Percentiles rank a stretch among this genome's conserved stretches.
These are phyloP conservation scores for Tachysurus vachellii DNA, from an alignment of 2,113 vertebrate species.

Conservation along the genomic window DNA sequence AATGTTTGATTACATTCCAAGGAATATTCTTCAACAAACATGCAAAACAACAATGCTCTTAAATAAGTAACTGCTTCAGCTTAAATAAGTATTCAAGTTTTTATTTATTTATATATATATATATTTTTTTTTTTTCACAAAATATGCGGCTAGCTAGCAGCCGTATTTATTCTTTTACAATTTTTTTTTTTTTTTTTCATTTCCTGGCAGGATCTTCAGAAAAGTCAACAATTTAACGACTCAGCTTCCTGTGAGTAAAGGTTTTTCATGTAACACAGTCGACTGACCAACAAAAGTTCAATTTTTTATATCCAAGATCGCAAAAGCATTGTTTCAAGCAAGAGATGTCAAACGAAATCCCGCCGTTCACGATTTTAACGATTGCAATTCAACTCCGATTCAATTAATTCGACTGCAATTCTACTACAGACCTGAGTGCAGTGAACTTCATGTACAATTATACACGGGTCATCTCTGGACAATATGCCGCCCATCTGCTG, in stretches of 20 bases:
- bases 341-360: neutral
- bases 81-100: too few species aligned
- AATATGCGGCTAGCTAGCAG: neutral
- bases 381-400: constrained; percentile 48
- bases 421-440: constrained; percentile 86
- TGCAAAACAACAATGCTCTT: neutral
- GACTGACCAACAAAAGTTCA: neutral
- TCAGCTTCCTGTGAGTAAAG: neutral
- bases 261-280: too few species aligned
- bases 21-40: neutral
- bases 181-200: neutral
- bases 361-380: neutral
- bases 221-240: neutral
- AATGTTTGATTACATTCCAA: neutral
- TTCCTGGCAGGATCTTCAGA: neutral
- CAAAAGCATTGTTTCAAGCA: neutral
- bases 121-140: too few species aligned
- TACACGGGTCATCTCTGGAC: constrained; percentile 91
- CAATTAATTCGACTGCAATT: constrained; percentile 87
- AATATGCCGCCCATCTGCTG: constrained; percentile 97
- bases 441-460: constrained; percentile 91
- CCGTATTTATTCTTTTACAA: neutral
- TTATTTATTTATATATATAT: too few species aligned
- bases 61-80: neutral
- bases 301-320: neutral